Conservation (phyloP, 2,113 vertebrate genomes). For the Microcebus jonahi region DNA sequence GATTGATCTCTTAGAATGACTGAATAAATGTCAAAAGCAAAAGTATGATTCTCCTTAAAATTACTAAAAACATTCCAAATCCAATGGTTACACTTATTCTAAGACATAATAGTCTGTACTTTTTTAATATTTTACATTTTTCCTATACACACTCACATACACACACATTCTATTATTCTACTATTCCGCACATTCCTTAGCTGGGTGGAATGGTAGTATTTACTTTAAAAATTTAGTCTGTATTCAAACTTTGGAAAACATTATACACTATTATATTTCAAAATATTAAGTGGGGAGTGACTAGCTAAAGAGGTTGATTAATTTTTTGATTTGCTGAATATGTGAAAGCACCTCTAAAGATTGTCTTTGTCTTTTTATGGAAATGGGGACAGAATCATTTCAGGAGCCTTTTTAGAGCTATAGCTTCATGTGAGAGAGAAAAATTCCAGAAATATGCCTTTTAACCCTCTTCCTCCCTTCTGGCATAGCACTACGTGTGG, state of each 20-base stretch:
- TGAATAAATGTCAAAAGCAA: background rate
- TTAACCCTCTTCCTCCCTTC: background rate
- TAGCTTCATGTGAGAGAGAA: slow-evolving; percentile 21
- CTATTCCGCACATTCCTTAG: background rate
- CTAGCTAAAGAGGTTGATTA: background rate
- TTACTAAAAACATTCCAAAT: background rate
- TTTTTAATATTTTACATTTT: slow-evolving; percentile 9
- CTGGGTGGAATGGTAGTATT: slow-evolving; percentile 9
- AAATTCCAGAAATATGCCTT: slow-evolving; percentile 29
- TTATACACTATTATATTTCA: background rate
- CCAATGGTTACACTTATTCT: background rate
- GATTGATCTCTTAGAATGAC: background rate
- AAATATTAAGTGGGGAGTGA: slow-evolving; percentile 47
- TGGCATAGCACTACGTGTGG: background rate
- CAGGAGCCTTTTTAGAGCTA: background rate
- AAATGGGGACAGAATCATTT: slow-evolving; percentile 46
- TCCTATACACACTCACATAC: background rate
- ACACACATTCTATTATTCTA: background rate
- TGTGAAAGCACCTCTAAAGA: background rate
- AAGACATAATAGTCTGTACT: background rate
- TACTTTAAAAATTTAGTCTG: slow-evolving; percentile 40
- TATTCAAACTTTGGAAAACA: slow-evolving; percentile 41
- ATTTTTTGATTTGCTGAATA: slow-evolving; percentile 35
- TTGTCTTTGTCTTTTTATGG: slow-evolving; percentile 20
- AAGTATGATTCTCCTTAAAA: background rate